A percentile compares a stretch with the other conserved stretches of the same genome.
phyloP scores from a whole-genome alignment of 2,888 invertebrate species.

The Drosophila colorata region DNA sequence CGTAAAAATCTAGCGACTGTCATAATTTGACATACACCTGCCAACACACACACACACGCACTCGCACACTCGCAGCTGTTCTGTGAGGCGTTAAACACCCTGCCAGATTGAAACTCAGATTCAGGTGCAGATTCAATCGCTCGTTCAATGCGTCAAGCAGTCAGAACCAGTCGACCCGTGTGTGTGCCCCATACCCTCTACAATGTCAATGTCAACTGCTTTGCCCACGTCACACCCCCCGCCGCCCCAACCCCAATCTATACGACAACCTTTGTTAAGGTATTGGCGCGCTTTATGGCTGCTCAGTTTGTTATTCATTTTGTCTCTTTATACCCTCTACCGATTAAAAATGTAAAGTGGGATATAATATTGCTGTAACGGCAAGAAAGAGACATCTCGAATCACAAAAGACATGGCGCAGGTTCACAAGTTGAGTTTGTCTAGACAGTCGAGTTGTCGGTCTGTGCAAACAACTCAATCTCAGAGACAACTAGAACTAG shows the following conservation, averaged over 20 bases:
- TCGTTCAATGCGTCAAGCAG: constrained; percentile 57
- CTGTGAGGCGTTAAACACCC: constrained; percentile 51
- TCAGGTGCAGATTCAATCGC: constrained; percentile 65
- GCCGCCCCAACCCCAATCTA: neutral
- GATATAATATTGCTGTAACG: neutral
- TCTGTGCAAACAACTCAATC: too few relatives aligned
- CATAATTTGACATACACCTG: constrained; percentile 67
- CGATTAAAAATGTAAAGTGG: neutral
- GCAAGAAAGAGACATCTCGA: neutral
- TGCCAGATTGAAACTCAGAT: constrained; percentile 41
- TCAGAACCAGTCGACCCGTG: constrained; percentile 46
- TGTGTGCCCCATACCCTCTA: constrained; percentile 2
- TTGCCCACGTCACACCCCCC: neutral
- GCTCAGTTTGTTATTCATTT: constrained; percentile 42
- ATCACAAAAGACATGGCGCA: too few relatives aligned
- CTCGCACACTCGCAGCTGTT: constrained; percentile 16
- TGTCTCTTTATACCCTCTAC: constrained; percentile 6
- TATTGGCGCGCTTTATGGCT: constrained; percentile 55
- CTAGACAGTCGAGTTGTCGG: too few relatives aligned
- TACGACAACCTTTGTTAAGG: constrained; percentile 31
- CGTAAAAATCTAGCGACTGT: constrained; percentile 60
- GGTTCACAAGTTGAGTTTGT: too few relatives aligned
- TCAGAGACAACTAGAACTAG: too few relatives aligned
- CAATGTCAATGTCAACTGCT: constrained; percentile 63
- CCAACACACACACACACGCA: constrained; percentile 17